A percentile compares a stretch with the other conserved stretches of the same genome.
Evolutionary conservation across 2,797 vertebrate species (phyloP).

Genomic region (Vireo griseus): DNA sequence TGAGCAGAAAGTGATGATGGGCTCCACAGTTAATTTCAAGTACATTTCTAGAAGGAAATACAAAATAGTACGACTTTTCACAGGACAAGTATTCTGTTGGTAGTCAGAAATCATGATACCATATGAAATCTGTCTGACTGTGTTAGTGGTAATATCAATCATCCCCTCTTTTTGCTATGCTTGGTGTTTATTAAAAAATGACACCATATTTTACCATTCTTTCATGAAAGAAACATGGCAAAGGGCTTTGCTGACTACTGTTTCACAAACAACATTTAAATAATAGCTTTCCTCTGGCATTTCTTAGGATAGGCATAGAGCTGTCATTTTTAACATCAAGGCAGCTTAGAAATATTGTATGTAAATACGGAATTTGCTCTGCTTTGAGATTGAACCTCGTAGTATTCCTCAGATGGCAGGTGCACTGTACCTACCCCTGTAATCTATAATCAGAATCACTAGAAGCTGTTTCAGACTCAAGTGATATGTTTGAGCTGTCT

Average conservation of each 20-base stretch:
- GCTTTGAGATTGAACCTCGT: background rate
- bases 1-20: constrained; percentile 50
- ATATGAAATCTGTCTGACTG: background rate
- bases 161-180: background rate
- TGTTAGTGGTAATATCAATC: background rate
- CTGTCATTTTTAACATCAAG: background rate
- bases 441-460: background rate
- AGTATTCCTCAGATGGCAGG: background rate
- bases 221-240: background rate
- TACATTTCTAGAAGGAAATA: constrained; percentile 45
- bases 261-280: background rate
- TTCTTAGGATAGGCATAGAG: background rate
- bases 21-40: constrained; percentile 43
- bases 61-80: background rate
- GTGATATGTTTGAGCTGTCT: background rate
- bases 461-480: background rate
- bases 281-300: background rate
- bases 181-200: background rate
- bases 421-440: accelerated
- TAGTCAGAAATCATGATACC: background rate
- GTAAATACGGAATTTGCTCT: background rate
- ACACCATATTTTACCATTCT: background rate
- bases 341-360: background rate
- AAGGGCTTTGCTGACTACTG: background rate
- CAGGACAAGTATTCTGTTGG: background rate